phyloP scores from a whole-genome alignment of 35 echinoderm and acorn worm species.

The Lytechinus pictus region DNA sequence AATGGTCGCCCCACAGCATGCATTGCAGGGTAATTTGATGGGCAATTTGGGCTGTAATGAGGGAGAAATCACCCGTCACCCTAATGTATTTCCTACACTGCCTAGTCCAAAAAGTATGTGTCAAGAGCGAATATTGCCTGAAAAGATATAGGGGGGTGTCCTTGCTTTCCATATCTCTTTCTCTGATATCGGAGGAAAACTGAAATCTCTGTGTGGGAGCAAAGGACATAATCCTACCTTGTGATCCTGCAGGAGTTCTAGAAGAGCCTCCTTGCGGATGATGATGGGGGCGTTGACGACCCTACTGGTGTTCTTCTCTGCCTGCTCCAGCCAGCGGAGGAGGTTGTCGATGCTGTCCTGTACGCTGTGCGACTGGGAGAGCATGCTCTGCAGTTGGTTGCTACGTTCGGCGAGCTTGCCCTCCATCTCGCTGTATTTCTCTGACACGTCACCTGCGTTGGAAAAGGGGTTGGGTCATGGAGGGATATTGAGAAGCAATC shows the following conservation, averaged over 20 bases:
- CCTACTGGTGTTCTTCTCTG: constrained; percentile 83
- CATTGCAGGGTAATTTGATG: too few species aligned
- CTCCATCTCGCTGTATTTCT: constrained; percentile 91
- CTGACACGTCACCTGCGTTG: constrained; percentile 75
- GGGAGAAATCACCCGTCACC: too few species aligned
- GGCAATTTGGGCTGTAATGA: too few species aligned
- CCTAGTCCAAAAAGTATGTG: too few species aligned
- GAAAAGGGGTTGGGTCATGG: neutral
- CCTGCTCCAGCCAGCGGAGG: constrained; percentile 86
- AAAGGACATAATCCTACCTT: constrained; percentile 63
- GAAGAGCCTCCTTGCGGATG: constrained; percentile 90
- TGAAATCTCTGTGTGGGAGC: too few species aligned
- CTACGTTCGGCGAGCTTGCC: constrained; percentile 82
- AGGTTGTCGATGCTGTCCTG: constrained; percentile 88
- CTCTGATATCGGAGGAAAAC: too few species aligned
- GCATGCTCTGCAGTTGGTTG: constrained; percentile 94
- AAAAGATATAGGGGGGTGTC: too few species aligned
- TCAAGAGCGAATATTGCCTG: too few species aligned
- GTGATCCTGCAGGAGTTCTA: constrained; percentile 87
- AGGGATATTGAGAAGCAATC: too few species aligned
- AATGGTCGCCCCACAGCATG: too few species aligned
- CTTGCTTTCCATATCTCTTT: too few species aligned
- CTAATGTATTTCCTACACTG: too few species aligned
- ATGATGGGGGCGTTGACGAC: constrained; percentile 82
- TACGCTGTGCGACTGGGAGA: constrained; percentile 90